A percentile compares a stretch with the other conserved stretches of the same genome.
These are phyloP conservation scores for Xyliphius kryptos DNA, from an alignment of 2,113 vertebrate genomes.

Conservation along the genomic window DNA sequence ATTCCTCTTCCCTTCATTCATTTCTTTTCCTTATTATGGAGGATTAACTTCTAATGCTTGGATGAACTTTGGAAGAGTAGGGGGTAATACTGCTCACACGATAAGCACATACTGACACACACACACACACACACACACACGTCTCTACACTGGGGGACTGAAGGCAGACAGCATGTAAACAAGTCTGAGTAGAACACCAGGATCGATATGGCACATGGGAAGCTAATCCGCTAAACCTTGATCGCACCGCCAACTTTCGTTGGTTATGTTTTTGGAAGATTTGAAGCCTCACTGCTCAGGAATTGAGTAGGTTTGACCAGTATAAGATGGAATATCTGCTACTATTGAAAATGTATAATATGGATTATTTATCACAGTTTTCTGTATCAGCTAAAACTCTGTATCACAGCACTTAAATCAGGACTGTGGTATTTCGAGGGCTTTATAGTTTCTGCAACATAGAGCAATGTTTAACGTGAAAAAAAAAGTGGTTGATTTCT, in stretches of 20 bases:
- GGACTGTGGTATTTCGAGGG: no score
- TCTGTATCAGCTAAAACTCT: no score
- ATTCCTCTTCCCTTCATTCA: slow-evolving; percentile 25
- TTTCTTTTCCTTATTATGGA: slow-evolving; percentile 62
- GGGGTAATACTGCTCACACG: slow-evolving; percentile 42
- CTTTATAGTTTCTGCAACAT: no score
- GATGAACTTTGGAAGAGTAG: slow-evolving; percentile 61
- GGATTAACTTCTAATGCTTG: slow-evolving; percentile 72
- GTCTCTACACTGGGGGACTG: slow-evolving; percentile 11
- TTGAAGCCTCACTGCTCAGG: no score
- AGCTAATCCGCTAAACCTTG: slow-evolving; percentile 61
- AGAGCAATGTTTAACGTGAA: no score
- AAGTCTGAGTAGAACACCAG: slow-evolving; percentile 49
- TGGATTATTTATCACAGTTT: no score
- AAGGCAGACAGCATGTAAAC: slow-evolving; percentile 48
- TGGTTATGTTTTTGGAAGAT: no score
- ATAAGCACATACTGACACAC: slow-evolving; percentile 52
- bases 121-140: slow-evolving; percentile 40
- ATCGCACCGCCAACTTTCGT: slow-evolving; percentile 33
- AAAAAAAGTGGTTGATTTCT: no score
- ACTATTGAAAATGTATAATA: no score
- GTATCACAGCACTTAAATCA: no score
- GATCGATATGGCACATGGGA: slow-evolving; percentile 54
- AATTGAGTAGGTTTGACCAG: no score
- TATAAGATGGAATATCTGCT: no score